phyloP scores from a whole-genome alignment of 2,888 invertebrate genomes.

The Ormyrus rosae region DNA sequence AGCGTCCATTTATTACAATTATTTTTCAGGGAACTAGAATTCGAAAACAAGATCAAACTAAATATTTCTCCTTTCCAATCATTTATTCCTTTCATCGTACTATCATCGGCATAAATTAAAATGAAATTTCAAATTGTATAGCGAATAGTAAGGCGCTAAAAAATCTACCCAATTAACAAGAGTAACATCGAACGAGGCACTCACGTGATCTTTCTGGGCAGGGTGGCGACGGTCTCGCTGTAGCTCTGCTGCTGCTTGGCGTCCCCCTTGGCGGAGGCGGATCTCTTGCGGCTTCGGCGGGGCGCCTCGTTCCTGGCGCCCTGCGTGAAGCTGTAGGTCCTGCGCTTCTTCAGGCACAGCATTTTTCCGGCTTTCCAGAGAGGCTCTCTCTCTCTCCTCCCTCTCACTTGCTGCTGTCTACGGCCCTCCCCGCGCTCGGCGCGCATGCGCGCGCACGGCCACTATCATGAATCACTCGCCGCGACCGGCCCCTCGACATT shows the following conservation, averaged over 20 bases:
- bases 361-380: constrained; percentile 49
- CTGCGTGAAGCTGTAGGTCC: constrained; percentile 70
- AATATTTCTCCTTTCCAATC: too few species aligned
- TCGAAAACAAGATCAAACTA: too few species aligned
- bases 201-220: constrained; percentile 69
- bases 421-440: too few species aligned
- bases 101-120: too few species aligned
- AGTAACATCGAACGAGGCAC: constrained; percentile 31
- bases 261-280: constrained; percentile 32
- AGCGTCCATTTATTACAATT: too few species aligned
- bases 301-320: constrained; percentile 62
- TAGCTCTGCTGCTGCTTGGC: constrained; percentile 26
- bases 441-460: too few species aligned
- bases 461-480: not conserved
- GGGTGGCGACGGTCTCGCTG: constrained; percentile 66
- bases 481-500: not conserved
- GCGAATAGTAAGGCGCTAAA: too few species aligned
- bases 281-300: constrained; percentile 3
- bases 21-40: too few species aligned
- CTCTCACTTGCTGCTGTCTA: too few species aligned
- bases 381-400: too few species aligned
- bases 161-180: not conserved
- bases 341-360: constrained; percentile 69
- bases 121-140: too few species aligned
- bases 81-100: too few species aligned